These are phyloP conservation scores for Melanotaenia trifasciata DNA, from an alignment of 2,797 vertebrate genomes.

Conservation along the genomic window DNA sequence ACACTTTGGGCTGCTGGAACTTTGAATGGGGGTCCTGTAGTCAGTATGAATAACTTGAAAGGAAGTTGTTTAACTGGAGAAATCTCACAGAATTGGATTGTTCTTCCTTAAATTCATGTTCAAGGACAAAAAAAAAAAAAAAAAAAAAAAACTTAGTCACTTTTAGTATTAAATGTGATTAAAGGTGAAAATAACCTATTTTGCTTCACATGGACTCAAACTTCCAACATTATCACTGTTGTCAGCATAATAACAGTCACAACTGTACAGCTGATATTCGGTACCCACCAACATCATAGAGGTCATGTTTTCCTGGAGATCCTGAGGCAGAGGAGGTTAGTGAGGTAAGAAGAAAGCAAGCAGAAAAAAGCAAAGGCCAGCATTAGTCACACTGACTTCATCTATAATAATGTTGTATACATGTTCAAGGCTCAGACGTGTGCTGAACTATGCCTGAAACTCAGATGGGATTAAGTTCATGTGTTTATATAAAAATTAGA, in stretches of 20 bases:
- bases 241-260: background rate
- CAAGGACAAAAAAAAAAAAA: no score
- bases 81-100: no score
- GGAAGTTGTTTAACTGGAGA: no score
- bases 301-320: slow-evolving; percentile 77
- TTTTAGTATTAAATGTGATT: background rate
- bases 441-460: no score
- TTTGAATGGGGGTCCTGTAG: no score
- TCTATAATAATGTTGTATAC: background rate
- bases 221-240: background rate
- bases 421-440: background rate
- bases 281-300: slow-evolving; percentile 76
- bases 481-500: background rate
- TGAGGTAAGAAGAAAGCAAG: slow-evolving; percentile 36
- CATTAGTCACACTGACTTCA: slow-evolving; percentile 52
- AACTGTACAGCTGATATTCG: background rate
- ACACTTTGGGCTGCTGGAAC: no score
- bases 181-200: background rate
- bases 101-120: no score
- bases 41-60: no score
- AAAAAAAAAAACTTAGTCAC: background rate
- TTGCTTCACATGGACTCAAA: background rate
- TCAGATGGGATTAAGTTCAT: background rate
- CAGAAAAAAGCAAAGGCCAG: slow-evolving; percentile 54
- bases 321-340: slow-evolving; percentile 70